Evolutionary conservation across 2,797 vertebrate species (phyloP).

Genomic region (Neosalanx taihuensis): DNA sequence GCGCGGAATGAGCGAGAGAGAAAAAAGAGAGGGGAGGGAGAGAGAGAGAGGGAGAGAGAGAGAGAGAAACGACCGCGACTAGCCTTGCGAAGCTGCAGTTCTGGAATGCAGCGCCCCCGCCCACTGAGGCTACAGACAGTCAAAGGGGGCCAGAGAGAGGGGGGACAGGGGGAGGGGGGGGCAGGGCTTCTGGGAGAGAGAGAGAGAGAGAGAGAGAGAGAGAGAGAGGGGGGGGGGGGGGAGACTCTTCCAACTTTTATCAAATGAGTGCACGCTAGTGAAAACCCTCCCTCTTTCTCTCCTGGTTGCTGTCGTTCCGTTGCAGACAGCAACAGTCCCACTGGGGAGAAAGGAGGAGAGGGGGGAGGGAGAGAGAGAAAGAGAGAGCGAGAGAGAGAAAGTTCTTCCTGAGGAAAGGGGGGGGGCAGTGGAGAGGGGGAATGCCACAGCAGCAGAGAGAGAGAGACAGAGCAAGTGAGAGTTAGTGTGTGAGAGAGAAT

Average conservation of each 20-base stretch:
- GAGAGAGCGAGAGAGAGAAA: neutral
- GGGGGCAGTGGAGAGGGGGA: slow-evolving; percentile 25
- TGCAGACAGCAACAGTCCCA: slow-evolving; percentile 29
- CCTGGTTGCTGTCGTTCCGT: slow-evolving; percentile 12
- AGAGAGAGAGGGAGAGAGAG: slow-evolving; percentile 27
- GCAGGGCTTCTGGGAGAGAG: neutral
- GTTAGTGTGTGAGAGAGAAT: no score
- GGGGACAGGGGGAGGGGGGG: slow-evolving; percentile 43
- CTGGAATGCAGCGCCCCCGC: slow-evolving; percentile 72
- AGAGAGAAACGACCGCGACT: slow-evolving; percentile 63
- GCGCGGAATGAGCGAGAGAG: slow-evolving; percentile 17
- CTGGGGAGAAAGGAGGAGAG: slow-evolving; percentile 14
- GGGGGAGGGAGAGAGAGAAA: slow-evolving; percentile 3
- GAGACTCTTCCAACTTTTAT: slow-evolving; percentile 39
- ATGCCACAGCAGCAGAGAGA: slow-evolving; percentile 55
- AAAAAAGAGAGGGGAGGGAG: slow-evolving; percentile 16
- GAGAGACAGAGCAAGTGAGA: neutral
- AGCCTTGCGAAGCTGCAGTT: slow-evolving; percentile 75
- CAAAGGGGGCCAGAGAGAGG: slow-evolving; percentile 58
- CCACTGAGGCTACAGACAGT: slow-evolving; percentile 11
- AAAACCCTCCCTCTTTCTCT: slow-evolving; percentile 40
- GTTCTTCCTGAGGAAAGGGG: slow-evolving; percentile 30
- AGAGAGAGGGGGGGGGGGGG: slow-evolving; percentile 12
- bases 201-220: slow-evolving; percentile 39
- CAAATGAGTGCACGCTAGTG: slow-evolving; percentile 53